Evolutionary conservation across 2,797 vertebrate species (phyloP).

Genomic region (Phrynocephalus vlangalii): DNA sequence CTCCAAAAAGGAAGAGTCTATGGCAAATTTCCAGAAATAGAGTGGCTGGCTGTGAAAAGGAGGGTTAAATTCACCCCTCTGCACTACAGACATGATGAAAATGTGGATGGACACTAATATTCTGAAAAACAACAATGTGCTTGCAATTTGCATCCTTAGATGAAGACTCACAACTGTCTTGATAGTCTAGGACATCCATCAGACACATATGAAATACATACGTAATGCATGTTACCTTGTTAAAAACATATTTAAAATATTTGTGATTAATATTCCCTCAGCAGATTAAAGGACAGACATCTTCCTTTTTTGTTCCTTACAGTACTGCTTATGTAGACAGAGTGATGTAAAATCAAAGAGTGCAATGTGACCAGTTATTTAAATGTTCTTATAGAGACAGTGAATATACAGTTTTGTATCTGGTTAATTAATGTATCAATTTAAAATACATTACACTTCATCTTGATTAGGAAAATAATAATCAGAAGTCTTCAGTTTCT

Average conservation of each 20-base stretch:
- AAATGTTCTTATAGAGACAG: conserved; percentile 58
- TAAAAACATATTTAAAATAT: not conserved
- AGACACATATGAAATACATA: not conserved
- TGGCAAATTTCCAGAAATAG: not conserved
- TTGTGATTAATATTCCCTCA: conserved; percentile 23
- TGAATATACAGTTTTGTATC: conserved; percentile 69
- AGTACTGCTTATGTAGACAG: not conserved
- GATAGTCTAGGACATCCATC: not conserved
- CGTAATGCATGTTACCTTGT: not conserved
- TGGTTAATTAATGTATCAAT: conserved; percentile 73
- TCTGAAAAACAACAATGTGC: not conserved
- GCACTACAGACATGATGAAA: not conserved
- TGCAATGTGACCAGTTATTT: conserved; percentile 48
- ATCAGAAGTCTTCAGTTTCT: conserved; percentile 77
- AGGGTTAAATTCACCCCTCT: not conserved
- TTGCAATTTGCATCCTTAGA: not conserved
- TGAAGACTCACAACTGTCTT: not conserved
- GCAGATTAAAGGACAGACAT: not conserved
- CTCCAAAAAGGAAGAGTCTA: not conserved
- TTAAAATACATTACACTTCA: conserved; percentile 75
- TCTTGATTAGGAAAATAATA: conserved; percentile 80
- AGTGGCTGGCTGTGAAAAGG: not conserved
- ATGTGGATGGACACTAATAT: not conserved
- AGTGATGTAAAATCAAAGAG: not conserved
- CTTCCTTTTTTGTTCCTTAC: not conserved